Evolutionary conservation across 2,113 vertebrate genomes (phyloP), one percentile per base, ranked within the genome.

Genomic region (Lasiurus cinereus): DNA sequence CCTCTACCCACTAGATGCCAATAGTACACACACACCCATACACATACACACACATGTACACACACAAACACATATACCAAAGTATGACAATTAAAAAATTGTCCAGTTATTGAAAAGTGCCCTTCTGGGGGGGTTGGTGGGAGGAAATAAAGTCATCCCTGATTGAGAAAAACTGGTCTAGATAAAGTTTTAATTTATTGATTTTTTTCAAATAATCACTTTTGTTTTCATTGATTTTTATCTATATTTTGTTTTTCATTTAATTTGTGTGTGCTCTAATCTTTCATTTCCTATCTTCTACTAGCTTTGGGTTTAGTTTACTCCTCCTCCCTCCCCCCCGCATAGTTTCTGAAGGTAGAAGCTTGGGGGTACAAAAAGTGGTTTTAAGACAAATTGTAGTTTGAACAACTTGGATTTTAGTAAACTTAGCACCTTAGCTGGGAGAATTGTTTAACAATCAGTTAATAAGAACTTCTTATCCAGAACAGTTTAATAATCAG

Each of bases 351-450:
- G 70, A 66, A 72, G 4, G 4, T 82, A 7, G 22, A 43, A 88
- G 36, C 7, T 67, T 88, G 54, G 15, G 14, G 18, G 4, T 59
- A 56, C 4, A 59, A 10, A 24, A 66, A 5, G 1, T 72, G 43
- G 82, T 77, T 90, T 94, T 69, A 88, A 91, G 54, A 88, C 11
- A 83, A 67, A 82, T 10, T 46, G 0, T 73, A 92, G 66, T 94
- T 95, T n/a, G 31, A 14, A 94, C 8, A 84, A 94, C 29, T 88
- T 80, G 43, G 22, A 93, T 43, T 89, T 88, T 52, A 50, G 73
- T 77, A 88, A 76, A 66, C 14, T 9, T 70, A 84, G 15, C 6
- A 43, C 84, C n/a, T 82, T 93, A 48, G n/a, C 24, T 27, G 24
- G 22, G 27, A 64, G 27, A 82, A 83, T 5, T 88, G 6, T 74